These are phyloP conservation scores for Lordiphosa collinella DNA, from an alignment of 1,140 invertebrate species.

Conservation along the genomic window DNA sequence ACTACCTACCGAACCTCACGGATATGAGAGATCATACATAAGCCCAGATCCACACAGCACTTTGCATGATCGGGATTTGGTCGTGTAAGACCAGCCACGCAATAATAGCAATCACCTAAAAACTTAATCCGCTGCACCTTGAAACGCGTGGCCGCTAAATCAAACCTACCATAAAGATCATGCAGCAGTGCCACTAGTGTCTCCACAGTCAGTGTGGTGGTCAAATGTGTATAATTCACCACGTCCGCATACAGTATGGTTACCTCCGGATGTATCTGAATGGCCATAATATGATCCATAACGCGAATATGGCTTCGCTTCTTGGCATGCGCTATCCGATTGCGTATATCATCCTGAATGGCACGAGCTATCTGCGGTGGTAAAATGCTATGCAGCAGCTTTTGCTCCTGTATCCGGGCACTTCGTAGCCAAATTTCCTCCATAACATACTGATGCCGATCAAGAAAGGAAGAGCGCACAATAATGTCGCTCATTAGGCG, in stretches of 20 bases:
- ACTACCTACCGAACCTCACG: constrained; percentile 83
- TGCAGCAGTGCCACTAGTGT: constrained; percentile 94
- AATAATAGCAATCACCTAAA: constrained; percentile 96
- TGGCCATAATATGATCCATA: constrained; percentile 86
- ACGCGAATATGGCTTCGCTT: neutral
- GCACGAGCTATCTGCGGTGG: constrained; percentile 90
- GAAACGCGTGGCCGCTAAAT: constrained; percentile 89
- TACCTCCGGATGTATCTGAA: constrained; percentile 92
- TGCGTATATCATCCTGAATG: constrained; percentile 87
- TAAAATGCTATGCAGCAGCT: constrained; percentile 91
- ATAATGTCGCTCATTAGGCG: constrained; percentile 92
- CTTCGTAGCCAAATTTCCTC: constrained; percentile 89
- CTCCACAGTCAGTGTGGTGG: constrained; percentile 88
- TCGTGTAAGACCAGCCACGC: constrained; percentile 91
- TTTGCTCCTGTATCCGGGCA: constrained; percentile 91
- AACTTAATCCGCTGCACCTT: constrained; percentile 92
- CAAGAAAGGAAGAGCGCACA: constrained; percentile 91
- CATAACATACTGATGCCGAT: constrained; percentile 90
- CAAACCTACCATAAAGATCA: constrained; percentile 95
- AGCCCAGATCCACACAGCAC: constrained; percentile 91
- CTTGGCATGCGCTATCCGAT: constrained; percentile 82
- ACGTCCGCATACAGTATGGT: constrained; percentile 97
- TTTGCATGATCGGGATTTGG: constrained; percentile 88
- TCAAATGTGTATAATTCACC: constrained; percentile 95
- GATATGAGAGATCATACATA: constrained; percentile 95